Evolutionary conservation across 1,140 invertebrate species (phyloP).

Genomic region (Zaprionus camerounensis): DNA sequence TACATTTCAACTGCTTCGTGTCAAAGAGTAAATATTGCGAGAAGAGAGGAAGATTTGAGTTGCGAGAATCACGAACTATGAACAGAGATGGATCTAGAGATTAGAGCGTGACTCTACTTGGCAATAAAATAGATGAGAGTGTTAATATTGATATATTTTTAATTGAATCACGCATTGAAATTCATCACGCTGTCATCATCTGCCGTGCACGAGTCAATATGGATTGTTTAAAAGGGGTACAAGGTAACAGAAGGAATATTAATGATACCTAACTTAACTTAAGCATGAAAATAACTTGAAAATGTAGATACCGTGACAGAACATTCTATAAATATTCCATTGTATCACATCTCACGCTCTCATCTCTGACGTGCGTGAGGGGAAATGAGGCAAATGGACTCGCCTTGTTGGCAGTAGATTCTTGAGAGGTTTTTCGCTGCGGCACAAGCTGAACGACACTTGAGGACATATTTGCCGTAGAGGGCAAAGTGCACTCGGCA

Average conservation of each 20-base stretch:
- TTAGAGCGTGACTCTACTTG: neutral
- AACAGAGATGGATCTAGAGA: neutral
- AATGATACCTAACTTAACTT: too few species aligned
- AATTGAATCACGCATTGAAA: too few species aligned
- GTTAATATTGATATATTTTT: neutral
- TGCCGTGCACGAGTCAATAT: too few species aligned
- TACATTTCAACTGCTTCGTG: neutral
- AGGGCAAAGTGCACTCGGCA: slow-evolving; percentile 62
- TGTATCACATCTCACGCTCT: neutral
- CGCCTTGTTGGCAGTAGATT: slow-evolving; percentile 6
- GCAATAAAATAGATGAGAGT: too few species aligned
- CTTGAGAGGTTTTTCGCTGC: slow-evolving; percentile 21
- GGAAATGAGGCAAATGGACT: slow-evolving; percentile 17
- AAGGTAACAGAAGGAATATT: too few species aligned
- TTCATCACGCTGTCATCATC: too few species aligned
- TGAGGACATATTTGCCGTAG: slow-evolving; percentile 67
- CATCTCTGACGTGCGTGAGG: neutral
- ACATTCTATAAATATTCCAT: neutral
- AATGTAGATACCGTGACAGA: too few species aligned
- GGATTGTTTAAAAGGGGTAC: too few species aligned
- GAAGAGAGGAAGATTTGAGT: too few species aligned
- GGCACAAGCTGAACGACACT: slow-evolving; percentile 42
- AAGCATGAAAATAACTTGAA: too few species aligned
- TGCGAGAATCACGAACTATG: too few species aligned
- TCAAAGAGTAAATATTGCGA: neutral